These are phyloP conservation scores for Xestobium rufovillosum DNA, from an alignment of 2,888 invertebrate species.

Conservation along the genomic window DNA sequence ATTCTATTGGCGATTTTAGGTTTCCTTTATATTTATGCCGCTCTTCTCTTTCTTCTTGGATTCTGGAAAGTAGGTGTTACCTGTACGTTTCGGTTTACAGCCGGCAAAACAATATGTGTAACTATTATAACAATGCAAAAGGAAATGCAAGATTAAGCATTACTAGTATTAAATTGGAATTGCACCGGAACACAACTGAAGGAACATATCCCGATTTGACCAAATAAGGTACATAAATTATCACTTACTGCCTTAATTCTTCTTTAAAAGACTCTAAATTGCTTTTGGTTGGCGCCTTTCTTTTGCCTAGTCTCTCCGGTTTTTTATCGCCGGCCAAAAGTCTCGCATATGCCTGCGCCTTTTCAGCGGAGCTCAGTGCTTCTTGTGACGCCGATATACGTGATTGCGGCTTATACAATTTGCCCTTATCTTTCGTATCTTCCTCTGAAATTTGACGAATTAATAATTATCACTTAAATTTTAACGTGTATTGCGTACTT, in stretches of 20 bases:
- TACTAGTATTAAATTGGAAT: background rate
- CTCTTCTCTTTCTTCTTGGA: conserved; percentile 96
- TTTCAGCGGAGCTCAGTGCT: conserved; percentile 53
- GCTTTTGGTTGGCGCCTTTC: conserved; percentile 80
- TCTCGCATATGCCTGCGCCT: conserved; percentile 62
- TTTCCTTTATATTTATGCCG: conserved; percentile 83
- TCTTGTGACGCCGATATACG: conserved; percentile 52
- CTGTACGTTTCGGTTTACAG: no score
- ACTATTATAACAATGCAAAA: background rate
- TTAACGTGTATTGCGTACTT: conserved; percentile 51
- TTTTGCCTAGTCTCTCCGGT: conserved; percentile 55
- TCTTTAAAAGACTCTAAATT: conserved; percentile 98
- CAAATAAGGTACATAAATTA: background rate
- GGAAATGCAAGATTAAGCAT: conserved; percentile 3
- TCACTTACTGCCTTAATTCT: conserved; percentile 81
- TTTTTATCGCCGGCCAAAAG: conserved; percentile 57
- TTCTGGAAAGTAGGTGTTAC: conserved; percentile 50
- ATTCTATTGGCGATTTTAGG: conserved; percentile 46
- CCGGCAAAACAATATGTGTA: no score
- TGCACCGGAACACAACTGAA: background rate
- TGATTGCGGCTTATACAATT: conserved; percentile 86
- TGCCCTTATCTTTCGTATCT: conserved; percentile 81
- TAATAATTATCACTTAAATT: conserved; percentile 9
- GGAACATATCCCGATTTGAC: conserved; percentile 2
- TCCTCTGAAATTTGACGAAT: conserved; percentile 54